phyloP scores from a whole-genome alignment of 2,113 vertebrate species.

The Sapayoa aenigma region DNA sequence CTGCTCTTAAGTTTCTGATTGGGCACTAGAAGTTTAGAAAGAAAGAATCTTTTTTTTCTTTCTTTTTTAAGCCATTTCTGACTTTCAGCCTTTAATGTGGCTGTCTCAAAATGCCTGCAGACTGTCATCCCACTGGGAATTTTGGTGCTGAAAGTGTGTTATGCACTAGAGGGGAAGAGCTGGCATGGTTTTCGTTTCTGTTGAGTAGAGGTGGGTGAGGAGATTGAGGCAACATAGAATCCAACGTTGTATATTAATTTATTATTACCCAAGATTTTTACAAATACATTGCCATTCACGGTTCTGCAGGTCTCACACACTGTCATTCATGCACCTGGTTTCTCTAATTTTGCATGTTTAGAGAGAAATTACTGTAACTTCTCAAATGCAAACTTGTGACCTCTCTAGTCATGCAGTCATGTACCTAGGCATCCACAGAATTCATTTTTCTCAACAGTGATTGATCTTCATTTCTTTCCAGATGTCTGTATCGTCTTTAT shows the following conservation, averaged over 20 bases:
- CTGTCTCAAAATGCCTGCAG: conserved; percentile 7
- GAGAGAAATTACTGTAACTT: conserved; percentile 19
- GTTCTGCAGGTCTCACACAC: background rate
- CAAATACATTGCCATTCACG: background rate
- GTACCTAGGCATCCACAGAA: background rate
- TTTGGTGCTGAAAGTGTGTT: background rate
- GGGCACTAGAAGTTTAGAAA: conserved; percentile 51
- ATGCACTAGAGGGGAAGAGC: background rate
- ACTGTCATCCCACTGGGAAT: background rate
- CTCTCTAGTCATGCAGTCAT: background rate
- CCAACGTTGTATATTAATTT: background rate
- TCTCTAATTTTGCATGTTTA: background rate
- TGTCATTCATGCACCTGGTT: background rate
- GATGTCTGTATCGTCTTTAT: background rate
- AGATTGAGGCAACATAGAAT: background rate
- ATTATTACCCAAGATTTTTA: background rate
- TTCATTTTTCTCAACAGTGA: background rate
- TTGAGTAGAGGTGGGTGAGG: background rate
- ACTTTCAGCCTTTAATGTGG: conserved; percentile 7
- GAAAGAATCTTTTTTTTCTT: background rate
- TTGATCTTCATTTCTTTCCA: conserved; percentile 1
- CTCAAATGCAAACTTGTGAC: background rate
- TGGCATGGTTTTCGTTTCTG: background rate
- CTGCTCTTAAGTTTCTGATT: conserved; percentile 60
- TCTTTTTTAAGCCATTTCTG: conserved; percentile 30